phyloP scores from a whole-genome alignment of 2,113 vertebrate genomes.

The Aldabrachelys gigantea region DNA sequence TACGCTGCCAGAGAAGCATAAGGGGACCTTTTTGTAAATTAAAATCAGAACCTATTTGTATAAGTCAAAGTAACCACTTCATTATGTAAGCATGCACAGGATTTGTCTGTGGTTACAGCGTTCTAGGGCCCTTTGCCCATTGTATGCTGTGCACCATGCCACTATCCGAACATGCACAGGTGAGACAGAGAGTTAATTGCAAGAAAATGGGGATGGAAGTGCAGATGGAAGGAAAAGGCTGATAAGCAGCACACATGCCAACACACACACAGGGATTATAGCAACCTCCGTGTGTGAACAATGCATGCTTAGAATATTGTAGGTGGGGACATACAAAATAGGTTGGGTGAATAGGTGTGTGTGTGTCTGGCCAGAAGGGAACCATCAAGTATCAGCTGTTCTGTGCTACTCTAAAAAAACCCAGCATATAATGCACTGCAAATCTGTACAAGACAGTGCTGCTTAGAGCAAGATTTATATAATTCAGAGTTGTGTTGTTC shows the following conservation, averaged over 20 bases:
- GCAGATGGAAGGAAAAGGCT: not conserved
- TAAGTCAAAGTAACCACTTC: not conserved
- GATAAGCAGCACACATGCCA: not conserved
- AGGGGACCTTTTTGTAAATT: not conserved
- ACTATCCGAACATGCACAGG: not conserved
- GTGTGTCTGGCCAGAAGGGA: not conserved
- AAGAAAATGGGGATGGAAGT: not conserved
- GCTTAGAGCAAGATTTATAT: not conserved
- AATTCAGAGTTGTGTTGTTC: not conserved
- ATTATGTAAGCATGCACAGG: not conserved
- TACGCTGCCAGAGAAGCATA: not conserved
- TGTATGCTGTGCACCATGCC: not conserved
- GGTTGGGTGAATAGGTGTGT: not conserved
- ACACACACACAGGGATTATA: not conserved
- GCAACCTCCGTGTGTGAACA: not conserved
- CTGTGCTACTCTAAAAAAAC: not conserved
- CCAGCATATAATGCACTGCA: not conserved
- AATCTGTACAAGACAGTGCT: not conserved
- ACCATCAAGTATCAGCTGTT: not conserved
- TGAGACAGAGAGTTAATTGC: not conserved
- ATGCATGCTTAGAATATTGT: fast-evolving
- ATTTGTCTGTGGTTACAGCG: not conserved
- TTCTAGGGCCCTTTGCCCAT: not conserved
- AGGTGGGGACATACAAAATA: not conserved
- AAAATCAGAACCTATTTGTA: not conserved